phyloP scores from a whole-genome alignment of 2,113 vertebrate genomes.

The Orthochromis indermauri region DNA sequence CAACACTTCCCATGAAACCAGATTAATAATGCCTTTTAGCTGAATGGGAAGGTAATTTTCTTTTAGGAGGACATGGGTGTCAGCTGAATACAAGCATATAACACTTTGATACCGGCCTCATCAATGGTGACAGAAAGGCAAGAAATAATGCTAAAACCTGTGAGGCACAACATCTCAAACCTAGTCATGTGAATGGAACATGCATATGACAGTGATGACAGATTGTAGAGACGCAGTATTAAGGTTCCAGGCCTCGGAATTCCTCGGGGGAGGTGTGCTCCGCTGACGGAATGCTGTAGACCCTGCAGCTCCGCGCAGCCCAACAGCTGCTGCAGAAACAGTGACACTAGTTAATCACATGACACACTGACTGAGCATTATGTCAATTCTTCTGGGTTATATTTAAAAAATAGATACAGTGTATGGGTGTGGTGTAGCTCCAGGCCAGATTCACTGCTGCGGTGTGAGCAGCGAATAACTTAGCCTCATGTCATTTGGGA shows the following conservation, averaged over 20 bases:
- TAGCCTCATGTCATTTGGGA: neutral
- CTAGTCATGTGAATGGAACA: neutral
- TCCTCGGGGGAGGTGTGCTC: neutral
- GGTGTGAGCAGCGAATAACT: neutral
- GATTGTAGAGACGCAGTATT: constrained; percentile 61
- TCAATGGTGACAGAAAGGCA: neutral
- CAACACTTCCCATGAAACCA: neutral
- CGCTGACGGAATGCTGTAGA: neutral
- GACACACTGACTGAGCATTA: neutral
- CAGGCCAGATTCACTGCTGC: neutral
- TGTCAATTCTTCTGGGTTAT: neutral
- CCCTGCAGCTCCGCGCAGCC: neutral
- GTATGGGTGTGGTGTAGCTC: neutral
- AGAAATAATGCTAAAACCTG: neutral
- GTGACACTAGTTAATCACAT: neutral
- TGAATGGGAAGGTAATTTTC: neutral
- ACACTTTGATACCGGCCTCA: neutral
- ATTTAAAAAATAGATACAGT: neutral
- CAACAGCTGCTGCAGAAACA: neutral
- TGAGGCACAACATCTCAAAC: neutral
- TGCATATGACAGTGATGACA: neutral
- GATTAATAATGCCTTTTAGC: neutral
- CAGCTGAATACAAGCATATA: neutral
- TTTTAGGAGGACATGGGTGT: neutral
- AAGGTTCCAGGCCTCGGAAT: neutral